Evolutionary conservation across 1,140 invertebrate genomes (phyloP).

Genomic region (Muscidifurax raptorellus): DNA sequence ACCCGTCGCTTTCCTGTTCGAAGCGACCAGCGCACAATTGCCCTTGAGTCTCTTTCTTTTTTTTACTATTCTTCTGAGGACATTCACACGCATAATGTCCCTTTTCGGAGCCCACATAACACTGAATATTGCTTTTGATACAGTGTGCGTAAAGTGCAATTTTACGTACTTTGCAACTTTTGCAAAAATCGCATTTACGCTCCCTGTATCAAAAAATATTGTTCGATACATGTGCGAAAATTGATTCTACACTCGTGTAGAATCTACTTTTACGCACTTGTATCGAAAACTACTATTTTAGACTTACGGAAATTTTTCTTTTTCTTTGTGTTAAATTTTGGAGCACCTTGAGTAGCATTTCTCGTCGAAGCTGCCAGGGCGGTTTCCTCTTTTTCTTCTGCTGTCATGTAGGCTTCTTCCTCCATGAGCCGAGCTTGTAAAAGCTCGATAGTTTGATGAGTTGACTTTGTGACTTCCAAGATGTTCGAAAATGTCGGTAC

Average conservation of each 20-base stretch:
- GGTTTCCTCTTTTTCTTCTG: background rate
- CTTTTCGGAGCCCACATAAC: background rate
- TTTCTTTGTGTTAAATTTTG: constrained; percentile 66
- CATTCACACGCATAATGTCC: constrained; percentile 3
- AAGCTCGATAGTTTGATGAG: background rate
- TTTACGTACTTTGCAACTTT: no score
- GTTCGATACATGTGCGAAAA: no score
- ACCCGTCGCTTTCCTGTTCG: background rate
- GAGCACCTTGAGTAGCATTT: background rate
- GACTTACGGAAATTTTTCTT: background rate
- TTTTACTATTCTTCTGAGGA: background rate
- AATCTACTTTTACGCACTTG: no score
- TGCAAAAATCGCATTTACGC: no score
- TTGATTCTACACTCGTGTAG: no score
- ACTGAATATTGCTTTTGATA: background rate
- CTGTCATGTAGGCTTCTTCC: background rate
- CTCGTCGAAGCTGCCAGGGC: background rate
- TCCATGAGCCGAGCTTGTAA: background rate
- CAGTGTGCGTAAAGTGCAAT: no score
- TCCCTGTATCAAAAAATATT: no score
- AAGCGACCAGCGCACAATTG: background rate
- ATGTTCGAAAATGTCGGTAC: background rate
- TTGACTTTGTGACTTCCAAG: background rate
- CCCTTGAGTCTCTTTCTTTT: background rate
- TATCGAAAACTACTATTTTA: no score